phyloP scores from a whole-genome alignment of 2,113 vertebrate genomes.

The Alethe castanea region DNA sequence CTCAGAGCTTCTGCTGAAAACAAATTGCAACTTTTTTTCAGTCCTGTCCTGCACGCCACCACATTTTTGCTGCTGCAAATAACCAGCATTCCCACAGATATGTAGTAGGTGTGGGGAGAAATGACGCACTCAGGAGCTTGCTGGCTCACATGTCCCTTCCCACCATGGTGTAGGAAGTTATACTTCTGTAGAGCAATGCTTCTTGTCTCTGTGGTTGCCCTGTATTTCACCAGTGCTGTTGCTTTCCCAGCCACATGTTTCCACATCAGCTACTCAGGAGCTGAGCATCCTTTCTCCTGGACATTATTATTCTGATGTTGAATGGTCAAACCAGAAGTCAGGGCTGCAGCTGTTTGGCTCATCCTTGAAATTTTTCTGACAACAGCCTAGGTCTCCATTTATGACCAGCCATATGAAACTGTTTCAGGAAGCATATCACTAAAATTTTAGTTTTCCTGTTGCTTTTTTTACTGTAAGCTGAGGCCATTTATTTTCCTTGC shows the following conservation, averaged over 20 bases:
- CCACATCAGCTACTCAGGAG: neutral
- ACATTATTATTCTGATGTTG: neutral
- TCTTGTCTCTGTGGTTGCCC: neutral
- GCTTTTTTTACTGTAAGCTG: neutral
- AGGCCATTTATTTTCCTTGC: neutral
- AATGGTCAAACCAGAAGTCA: neutral
- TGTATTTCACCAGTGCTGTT: neutral
- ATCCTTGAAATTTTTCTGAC: neutral
- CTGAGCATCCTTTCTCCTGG: neutral
- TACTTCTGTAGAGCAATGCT: neutral
- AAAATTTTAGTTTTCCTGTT: neutral
- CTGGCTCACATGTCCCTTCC: neutral
- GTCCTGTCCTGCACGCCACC: neutral
- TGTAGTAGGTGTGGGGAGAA: neutral
- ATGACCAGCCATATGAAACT: neutral
- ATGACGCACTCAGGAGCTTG: neutral
- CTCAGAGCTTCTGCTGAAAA: neutral
- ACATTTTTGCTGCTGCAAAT: neutral
- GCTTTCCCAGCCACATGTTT: neutral
- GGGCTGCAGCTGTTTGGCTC: neutral
- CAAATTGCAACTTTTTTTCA: neutral
- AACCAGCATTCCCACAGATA: neutral
- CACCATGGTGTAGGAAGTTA: neutral
- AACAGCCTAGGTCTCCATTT: neutral
- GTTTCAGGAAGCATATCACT: neutral